These are phyloP conservation scores for Tauraco hartlaubi DNA, from an alignment of 2,797 vertebrate species.

Conservation along the genomic window DNA sequence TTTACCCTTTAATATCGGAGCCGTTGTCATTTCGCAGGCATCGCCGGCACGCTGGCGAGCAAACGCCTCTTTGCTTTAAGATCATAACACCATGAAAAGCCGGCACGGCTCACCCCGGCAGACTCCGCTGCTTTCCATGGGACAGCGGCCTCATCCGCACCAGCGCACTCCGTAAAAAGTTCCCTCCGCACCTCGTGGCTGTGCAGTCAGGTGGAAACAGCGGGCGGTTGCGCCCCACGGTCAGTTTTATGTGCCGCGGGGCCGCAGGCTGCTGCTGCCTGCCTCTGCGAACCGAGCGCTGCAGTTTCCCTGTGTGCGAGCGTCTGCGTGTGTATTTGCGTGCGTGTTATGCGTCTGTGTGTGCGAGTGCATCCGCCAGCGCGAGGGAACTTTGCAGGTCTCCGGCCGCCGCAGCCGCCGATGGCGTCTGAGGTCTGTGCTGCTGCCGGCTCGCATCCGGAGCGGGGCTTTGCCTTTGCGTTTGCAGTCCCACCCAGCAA, in stretches of 20 bases:
- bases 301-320: accelerated
- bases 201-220: not conserved
- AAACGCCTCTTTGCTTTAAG: not conserved
- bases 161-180: not conserved
- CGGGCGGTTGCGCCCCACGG: accelerated
- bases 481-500: not conserved
- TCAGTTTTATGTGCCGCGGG: not conserved
- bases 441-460: not conserved
- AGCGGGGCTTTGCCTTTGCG: accelerated
- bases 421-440: not conserved
- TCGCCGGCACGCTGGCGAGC: not conserved
- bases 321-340: accelerated
- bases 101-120: accelerated
- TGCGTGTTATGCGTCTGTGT: accelerated
- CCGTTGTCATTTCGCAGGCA: not conserved
- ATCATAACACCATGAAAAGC: accelerated
- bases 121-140: not conserved
- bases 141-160: not conserved
- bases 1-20: not conserved
- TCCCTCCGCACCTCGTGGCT: not conserved
- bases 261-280: not conserved
- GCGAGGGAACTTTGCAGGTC: not conserved
- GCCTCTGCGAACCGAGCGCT: accelerated
- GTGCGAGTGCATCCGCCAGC: accelerated
- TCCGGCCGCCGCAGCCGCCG: not conserved